These are phyloP conservation scores for Laticauda colubrina DNA, from an alignment of 2,113 vertebrate genomes.

Conservation along the genomic window DNA sequence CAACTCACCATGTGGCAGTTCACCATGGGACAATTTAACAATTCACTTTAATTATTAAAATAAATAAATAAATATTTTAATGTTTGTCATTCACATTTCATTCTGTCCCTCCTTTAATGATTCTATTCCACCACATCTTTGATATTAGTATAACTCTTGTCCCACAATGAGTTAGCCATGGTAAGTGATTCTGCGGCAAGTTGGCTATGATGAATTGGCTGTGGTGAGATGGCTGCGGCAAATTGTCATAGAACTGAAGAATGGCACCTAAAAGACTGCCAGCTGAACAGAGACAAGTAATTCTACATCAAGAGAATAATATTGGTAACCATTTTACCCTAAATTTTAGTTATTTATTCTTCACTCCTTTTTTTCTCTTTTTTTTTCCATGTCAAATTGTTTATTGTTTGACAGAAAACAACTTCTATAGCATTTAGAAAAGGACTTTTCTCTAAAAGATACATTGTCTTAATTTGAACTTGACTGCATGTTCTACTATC, in stretches of 20 bases:
- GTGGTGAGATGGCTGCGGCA: not conserved
- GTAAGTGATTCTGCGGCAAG: not conserved
- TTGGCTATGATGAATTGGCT: not conserved
- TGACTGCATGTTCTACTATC: not conserved
- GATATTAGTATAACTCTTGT: not conserved
- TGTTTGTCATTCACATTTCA: too few species aligned
- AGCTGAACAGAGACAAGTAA: not conserved
- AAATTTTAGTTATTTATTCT: not conserved
- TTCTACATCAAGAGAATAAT: not conserved
- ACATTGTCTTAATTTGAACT: not conserved
- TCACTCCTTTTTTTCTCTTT: not conserved
- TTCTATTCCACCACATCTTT: not conserved
- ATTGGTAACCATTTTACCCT: not conserved
- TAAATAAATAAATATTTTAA: too few species aligned
- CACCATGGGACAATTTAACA: too few species aligned
- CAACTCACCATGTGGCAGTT: too few species aligned
- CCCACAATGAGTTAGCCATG: not conserved
- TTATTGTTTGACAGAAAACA: not conserved
- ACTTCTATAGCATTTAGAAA: not conserved
- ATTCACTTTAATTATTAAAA: too few species aligned
- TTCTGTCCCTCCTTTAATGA: not conserved
- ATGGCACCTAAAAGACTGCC: not conserved
- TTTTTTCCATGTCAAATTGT: not conserved
- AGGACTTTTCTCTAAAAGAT: not conserved
- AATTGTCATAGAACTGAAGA: not conserved